Evolutionary conservation across 2,888 invertebrate genomes (phyloP), one percentile per base, ranked within the genome.

Genomic region (Cryptocephalus primarius): DNA sequence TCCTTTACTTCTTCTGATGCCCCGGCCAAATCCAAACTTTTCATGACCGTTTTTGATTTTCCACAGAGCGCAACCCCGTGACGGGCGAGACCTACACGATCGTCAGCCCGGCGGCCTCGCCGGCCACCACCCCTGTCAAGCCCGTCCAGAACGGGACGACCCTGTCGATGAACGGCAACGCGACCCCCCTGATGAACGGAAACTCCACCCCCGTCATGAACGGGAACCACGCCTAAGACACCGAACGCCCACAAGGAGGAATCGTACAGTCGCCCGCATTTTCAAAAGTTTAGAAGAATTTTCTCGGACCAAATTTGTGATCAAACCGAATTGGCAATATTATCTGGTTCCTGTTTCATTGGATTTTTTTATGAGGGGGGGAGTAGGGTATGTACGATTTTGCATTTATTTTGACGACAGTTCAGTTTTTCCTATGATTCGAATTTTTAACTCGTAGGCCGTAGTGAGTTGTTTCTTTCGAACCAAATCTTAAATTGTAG

Each of bases 21-120:
- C 22, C 22, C 22, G 22, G 22, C 22, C n/a, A n/a, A n/a, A n/a
- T 22, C 22, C 22, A 22, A 22, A 22, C 22, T 22, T 6, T 6
- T 22, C 22, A 22, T 22, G 3, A n/a, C 6, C 2, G 22, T 22
- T 22, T 22, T 22, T 6, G 22, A 4, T 22, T 11, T 2, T 33
- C n/a, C n/a, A 42, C 52, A 69, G 69, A 67, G 53, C 60, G 69
- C 43, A 69, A 69, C 55, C 70, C 70, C 8, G 69, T 70, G n/a
- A 70, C 70, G 51, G 70, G 70, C 13, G 68, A 69, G 56, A 59
- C 58, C 32, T 68, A 69, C 52, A 61, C 63, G 8, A 64, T 70
- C 46, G 56, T 64, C 33, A 60, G 62, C 43, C 66, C 68, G 22
- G 12, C 34, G 9, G 54, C 60, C 8, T 65, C 64, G 40, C 36